Evolutionary conservation across 2,888 invertebrate species (phyloP), one percentile per base, ranked within the genome.

Genomic region (Geophilus truncorum): DNA sequence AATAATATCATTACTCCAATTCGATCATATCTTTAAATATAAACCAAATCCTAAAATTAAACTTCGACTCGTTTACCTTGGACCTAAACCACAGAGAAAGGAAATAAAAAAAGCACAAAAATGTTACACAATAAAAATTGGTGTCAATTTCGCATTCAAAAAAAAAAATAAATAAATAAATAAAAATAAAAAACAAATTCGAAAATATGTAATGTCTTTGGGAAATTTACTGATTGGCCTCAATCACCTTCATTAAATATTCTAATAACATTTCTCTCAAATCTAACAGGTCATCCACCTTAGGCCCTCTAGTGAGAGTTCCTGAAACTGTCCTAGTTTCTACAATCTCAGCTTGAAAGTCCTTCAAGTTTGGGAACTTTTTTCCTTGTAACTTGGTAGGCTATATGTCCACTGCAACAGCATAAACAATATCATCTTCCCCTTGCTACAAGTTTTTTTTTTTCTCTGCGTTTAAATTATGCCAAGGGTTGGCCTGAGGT

Each of bases 181-280:
- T 2, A 57, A 57, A 2, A 1, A 57, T 15, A 57, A 9, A 57
- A 40, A 9, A 40, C 15, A 10, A 10, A 10, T 40, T n/a, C 57
- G 2, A 23, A 18, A n/a, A 21, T 57, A 18, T 57, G 23, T 21
- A 57, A 57, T 40, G 12, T 40, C 36, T 15, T 18, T 57, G 7
- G 57, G 57, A 57, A 57, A 57, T 51, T 51, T 51, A 51, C 7
- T n/a, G n/a, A 51, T 23, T 57, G 57, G 57, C 57, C 57, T 57
- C 57, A 57, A 57, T 57, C 57, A 57, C 57, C 57, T 57, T 57
- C 57, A 57, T 57, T 57, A 57, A 57, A 57, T 57, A 57, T 57
- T 57, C 57, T 57, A 57, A 57, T 57, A 57, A 57, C 57, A 57
- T 57, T 57, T 23, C 23, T 57, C 18, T 57, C 18, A 57, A 57